Conservation (phyloP, 2,113 vertebrate genomes). For the Cyprinus carpio region DNA sequence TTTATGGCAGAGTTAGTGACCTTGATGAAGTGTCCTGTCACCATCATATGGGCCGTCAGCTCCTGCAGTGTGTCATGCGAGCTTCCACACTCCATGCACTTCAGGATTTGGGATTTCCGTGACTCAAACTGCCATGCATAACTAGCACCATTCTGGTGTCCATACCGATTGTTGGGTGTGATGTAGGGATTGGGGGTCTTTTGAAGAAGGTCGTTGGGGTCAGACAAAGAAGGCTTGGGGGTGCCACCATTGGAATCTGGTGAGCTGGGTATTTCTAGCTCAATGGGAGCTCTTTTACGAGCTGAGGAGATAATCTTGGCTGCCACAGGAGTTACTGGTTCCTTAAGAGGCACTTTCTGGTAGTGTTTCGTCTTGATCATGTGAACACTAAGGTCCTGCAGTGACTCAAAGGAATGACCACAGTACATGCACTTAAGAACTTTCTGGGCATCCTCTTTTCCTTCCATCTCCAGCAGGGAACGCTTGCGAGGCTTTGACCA, state of each 20-base stretch:
- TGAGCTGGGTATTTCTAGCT: constrained; percentile 93
- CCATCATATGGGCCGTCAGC: constrained; percentile 99
- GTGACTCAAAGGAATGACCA: constrained; percentile 98
- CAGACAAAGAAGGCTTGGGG: constrained; percentile 82
- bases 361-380: constrained; percentile 99
- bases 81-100: constrained; percentile 99
- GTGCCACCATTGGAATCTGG: constrained; percentile 92
- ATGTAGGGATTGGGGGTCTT: constrained; percentile 94
- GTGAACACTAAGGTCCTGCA: constrained; percentile 97
- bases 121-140: constrained; percentile 99
- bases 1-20: constrained; percentile 98
- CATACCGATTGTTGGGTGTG: constrained; percentile 94
- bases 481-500: constrained; percentile 99
- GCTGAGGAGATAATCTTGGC: constrained; percentile 93
- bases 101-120: constrained; percentile 96
- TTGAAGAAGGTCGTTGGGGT: constrained; percentile 84
- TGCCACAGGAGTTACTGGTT: constrained; percentile 94
- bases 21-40: constrained; percentile 98
- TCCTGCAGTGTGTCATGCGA: constrained; percentile 97
- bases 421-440: constrained; percentile 99
- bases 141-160: constrained; percentile 98
- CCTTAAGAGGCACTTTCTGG: constrained; percentile 99
- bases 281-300: constrained; percentile 88
- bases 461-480: constrained; percentile 97
- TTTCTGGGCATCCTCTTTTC: constrained; percentile 98